These are phyloP conservation scores for Philaethria dido DNA, from an alignment of 2,888 invertebrate genomes.

Conservation along the genomic window DNA sequence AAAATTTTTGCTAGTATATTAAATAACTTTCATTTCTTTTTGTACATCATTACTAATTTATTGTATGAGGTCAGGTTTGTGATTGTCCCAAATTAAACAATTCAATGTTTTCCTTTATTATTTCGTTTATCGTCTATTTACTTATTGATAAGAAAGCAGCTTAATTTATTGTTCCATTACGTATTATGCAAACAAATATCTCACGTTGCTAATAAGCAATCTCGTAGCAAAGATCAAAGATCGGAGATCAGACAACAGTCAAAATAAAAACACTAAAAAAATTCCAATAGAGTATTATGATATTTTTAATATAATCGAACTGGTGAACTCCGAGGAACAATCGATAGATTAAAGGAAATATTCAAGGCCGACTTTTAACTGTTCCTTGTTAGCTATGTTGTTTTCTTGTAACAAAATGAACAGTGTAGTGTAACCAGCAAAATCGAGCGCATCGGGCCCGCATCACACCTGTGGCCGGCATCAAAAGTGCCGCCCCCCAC, in stretches of 20 bases:
- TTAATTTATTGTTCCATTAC: conserved; percentile 1
- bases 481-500: conserved; percentile 64
- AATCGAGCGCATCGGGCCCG: conserved; percentile 53
- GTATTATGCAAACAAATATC: conserved; percentile 6
- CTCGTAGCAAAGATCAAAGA: conserved; percentile 6
- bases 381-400: conserved; percentile 39
- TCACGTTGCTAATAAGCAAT: conserved; percentile 3
- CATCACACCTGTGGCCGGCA: conserved; percentile 76
- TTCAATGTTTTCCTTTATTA: neutral
- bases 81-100: neutral
- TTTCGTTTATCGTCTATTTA: conserved; percentile 12
- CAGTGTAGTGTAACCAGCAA: conserved; percentile 43
- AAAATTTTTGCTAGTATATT: no score
- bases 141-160: conserved; percentile 2
- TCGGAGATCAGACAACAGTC: neutral
- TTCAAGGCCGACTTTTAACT: neutral
- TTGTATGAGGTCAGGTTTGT: conserved; percentile 18
- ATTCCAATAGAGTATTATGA: neutral
- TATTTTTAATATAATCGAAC: neutral
- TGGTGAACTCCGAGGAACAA: neutral
- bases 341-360: neutral
- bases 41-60: neutral
- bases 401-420: conserved; percentile 28
- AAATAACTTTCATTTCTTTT: no score
- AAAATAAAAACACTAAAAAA: neutral